Conservation (phyloP, 2,113 vertebrate genomes). For the Anthoscopus minutus region DNA sequence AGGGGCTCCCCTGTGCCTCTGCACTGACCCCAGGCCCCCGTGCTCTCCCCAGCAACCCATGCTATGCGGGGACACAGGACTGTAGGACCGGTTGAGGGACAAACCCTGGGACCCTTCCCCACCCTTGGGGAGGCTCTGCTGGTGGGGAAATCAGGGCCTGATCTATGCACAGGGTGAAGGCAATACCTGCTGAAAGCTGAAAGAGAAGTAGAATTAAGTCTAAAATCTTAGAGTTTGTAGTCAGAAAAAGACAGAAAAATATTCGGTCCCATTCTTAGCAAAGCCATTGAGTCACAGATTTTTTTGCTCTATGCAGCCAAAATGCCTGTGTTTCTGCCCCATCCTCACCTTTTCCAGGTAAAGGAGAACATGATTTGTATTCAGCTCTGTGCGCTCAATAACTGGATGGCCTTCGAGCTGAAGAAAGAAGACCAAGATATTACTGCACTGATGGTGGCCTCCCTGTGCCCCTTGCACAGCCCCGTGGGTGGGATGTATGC, state of each 20-base stretch:
- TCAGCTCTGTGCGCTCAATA: slow-evolving; percentile 23
- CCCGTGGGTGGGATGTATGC: background rate
- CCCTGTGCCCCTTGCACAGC: background rate
- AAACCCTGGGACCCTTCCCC: background rate
- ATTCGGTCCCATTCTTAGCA: background rate
- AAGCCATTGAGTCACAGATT: background rate
- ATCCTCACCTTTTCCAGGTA: slow-evolving; percentile 30
- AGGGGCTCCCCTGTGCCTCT: background rate
- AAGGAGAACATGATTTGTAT: background rate
- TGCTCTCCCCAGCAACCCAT: accelerated
- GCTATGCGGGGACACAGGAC: background rate
- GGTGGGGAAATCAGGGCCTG: background rate
- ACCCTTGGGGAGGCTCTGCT: background rate
- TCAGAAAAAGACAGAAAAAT: background rate
- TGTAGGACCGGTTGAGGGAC: background rate
- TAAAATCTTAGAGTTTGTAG: background rate
- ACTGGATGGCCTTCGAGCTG: background rate
- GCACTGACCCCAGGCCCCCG: background rate
- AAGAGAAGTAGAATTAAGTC: background rate
- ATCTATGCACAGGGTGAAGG: background rate
- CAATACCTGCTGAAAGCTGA: background rate
- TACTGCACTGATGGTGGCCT: background rate
- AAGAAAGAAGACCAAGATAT: background rate
- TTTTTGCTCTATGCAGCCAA: background rate
- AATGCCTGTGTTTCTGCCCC: background rate